These are phyloP conservation scores for Zosterops japonicus DNA, from an alignment of 2,113 vertebrate species.

Conservation along the genomic window DNA sequence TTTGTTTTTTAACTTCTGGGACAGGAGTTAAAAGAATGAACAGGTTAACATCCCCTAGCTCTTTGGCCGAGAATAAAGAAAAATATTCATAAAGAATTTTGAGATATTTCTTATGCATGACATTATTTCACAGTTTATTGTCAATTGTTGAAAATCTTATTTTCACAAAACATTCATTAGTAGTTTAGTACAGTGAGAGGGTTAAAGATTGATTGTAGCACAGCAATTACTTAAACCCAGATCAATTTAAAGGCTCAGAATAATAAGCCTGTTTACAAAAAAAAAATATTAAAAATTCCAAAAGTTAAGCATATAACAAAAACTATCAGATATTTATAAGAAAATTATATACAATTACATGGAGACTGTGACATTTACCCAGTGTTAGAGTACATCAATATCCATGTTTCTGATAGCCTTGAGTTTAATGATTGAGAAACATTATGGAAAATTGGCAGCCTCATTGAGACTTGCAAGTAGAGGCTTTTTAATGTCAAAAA, in stretches of 20 bases:
- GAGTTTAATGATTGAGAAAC: background rate
- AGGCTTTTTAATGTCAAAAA: background rate
- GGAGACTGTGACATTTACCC: background rate
- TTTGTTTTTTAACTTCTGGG: background rate
- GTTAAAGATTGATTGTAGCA: background rate
- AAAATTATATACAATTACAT: background rate
- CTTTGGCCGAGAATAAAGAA: background rate
- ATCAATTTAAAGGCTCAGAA: background rate
- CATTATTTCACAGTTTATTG: background rate
- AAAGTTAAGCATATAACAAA: background rate
- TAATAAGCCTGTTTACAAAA: background rate
- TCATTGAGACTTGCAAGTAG: background rate
- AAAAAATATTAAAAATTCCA: background rate
- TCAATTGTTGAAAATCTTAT: background rate
- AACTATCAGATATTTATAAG: background rate
- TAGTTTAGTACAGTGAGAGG: background rate
- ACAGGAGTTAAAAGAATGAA: background rate
- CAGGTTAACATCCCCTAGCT: background rate
- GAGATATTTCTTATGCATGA: background rate
- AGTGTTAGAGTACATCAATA: background rate
- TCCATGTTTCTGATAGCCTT: background rate
- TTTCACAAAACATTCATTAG: background rate
- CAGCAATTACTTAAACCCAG: background rate
- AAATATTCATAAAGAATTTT: background rate
- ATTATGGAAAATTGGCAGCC: background rate